phyloP scores from a whole-genome alignment of 2,888 invertebrate species.

The Campaea margaritaria region DNA sequence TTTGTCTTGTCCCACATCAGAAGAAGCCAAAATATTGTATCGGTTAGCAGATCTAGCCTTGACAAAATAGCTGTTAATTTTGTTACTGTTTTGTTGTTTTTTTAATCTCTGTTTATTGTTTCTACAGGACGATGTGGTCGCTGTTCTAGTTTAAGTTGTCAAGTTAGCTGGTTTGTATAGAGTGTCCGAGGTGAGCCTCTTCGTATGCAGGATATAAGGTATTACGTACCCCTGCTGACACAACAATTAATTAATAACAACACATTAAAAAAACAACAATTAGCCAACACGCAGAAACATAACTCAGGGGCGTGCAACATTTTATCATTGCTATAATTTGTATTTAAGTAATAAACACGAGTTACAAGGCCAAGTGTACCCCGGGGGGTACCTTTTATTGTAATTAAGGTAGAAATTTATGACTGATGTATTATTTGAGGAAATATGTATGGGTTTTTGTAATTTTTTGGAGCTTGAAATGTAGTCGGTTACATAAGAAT shows the following conservation, averaged over 20 bases:
- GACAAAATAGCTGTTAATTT: too few relatives aligned
- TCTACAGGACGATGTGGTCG: too few relatives aligned
- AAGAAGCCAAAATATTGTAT: too few relatives aligned
- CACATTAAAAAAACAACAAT: constrained; percentile 15
- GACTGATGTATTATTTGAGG: constrained; percentile 11
- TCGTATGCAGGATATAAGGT: too few relatives aligned
- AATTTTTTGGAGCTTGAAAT: neutral
- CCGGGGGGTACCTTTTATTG: constrained; percentile 17
- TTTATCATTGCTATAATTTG: constrained; percentile 35
- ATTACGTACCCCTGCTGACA: too few relatives aligned
- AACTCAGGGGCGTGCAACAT: constrained; percentile 28
- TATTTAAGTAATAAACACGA: constrained; percentile 24
- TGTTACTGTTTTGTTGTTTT: too few relatives aligned
- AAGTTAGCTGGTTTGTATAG: too few relatives aligned
- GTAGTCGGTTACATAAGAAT: neutral
- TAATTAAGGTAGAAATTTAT: constrained; percentile 24
- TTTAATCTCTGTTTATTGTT: too few relatives aligned
- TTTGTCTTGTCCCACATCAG: too few relatives aligned
- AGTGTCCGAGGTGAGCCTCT: too few relatives aligned
- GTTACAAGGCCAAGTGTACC: constrained; percentile 16
- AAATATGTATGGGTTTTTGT: constrained; percentile 11
- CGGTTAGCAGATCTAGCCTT: too few relatives aligned
- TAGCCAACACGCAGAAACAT: constrained; percentile 24
- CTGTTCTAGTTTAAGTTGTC: too few relatives aligned
- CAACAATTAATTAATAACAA: neutral